Evolutionary conservation across 2,888 invertebrate genomes (phyloP), one percentile per base, ranked within the genome.

Genomic region (Harpalus rubripes): DNA sequence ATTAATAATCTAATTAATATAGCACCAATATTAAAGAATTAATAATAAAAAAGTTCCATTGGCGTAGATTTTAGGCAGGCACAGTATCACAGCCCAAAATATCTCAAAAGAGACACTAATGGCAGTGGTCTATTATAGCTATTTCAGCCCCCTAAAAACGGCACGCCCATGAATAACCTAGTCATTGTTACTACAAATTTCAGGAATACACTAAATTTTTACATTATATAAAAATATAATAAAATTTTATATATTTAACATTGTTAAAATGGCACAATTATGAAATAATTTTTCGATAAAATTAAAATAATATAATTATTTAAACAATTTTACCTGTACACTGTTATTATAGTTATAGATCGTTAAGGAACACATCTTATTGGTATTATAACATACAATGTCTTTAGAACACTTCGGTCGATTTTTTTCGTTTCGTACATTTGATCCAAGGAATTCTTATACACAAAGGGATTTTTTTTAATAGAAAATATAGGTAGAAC

Each of bases 71-170:
- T 74, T 74, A 79, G 65, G 52, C 22, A 41, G 52, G 59, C 39
- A 59, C 32, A 76, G 58, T 74, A 83, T 83, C 83, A 83, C 83
- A 83, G 72, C 83, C 74, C 74, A 74, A 74, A 81, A 82, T 82
- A 61, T 44, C 72, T 18, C 72, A 39, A 68, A 74, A 74, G 72
- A 44, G 72, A 78, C 78, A 78, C 26, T 44, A 56, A 68, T 81
- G 83, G 83, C 83, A 83, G 83, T 83, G 83, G 61, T 74, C 58
- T 72, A 56, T 82, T 82, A 82, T 82, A 83, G 83, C 83, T 83
- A 83, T 74, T 83, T 8, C 41, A 74, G 32, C 41, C 76, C 44
- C 76, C 72, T 78, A 74, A 44, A 74, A 74, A 74, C 52, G 1
- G 16, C 18, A 44, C 41, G 72, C 72, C 72, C 72, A 74, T 74